A percentile compares a stretch with the other conserved stretches of the same genome.
phyloP scores from a whole-genome alignment of 2,797 vertebrate species.

The Gallinago nigripennis region DNA sequence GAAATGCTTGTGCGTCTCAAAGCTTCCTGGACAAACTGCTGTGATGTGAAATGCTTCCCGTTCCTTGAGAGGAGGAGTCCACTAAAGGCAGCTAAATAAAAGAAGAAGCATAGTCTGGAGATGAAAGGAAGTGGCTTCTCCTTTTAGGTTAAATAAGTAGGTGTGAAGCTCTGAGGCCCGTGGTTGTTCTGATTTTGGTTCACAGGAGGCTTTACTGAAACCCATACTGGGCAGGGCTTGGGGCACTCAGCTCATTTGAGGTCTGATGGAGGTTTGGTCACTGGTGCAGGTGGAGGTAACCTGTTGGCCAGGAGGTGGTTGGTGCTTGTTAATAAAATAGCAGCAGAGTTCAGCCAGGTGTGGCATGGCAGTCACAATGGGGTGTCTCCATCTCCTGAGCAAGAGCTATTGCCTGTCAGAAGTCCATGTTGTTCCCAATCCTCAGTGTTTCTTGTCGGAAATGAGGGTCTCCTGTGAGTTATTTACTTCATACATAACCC shows the following conservation, averaged over 20 bases:
- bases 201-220: not conserved
- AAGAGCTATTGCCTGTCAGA: not conserved
- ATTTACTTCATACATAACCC: not conserved
- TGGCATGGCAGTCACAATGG: not conserved
- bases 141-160: not conserved
- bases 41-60: not conserved
- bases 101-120: not conserved
- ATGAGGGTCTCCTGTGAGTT: not conserved
- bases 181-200: not conserved
- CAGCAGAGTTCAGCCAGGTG: not conserved
- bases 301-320: not conserved
- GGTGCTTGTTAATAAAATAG: not conserved
- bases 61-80: not conserved
- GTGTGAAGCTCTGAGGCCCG: not conserved
- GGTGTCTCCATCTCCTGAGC: rapidly evolving
- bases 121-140: not conserved
- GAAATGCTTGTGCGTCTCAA: not conserved
- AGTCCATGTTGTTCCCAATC: not conserved
- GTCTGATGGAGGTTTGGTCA: not conserved
- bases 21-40: not conserved
- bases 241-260: not conserved
- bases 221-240: not conserved
- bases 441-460: not conserved
- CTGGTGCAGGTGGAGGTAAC: not conserved
- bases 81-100: not conserved